These are phyloP conservation scores for Parasteatoda tepidariorum DNA, from an alignment of 1,140 invertebrate genomes.

Conservation along the genomic window DNA sequence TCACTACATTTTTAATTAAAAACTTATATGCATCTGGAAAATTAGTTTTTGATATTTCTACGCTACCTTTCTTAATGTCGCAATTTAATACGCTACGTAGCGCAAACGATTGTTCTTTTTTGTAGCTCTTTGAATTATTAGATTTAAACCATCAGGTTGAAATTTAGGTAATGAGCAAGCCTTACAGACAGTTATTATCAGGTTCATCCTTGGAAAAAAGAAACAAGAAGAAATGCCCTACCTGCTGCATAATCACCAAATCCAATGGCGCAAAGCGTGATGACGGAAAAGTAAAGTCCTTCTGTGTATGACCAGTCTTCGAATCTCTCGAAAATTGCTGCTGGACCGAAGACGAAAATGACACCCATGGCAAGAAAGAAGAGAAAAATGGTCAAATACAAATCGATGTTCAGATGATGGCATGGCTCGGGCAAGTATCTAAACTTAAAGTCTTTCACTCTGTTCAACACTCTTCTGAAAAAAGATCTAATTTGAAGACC, in stretches of 20 bases:
- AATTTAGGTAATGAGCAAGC: too few species aligned
- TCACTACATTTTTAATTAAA: too few species aligned
- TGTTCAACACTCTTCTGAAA: slow-evolving; percentile 52
- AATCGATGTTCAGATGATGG: neutral
- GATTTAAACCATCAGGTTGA: too few species aligned
- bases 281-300: slow-evolving; percentile 90
- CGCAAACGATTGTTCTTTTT: too few species aligned
- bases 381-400: slow-evolving; percentile 79
- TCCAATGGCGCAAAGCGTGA: slow-evolving; percentile 92
- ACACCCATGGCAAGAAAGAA: slow-evolving; percentile 69
- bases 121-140: too few species aligned
- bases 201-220: too few species aligned
- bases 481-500: slow-evolving; percentile 60
- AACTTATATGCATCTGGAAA: too few species aligned
- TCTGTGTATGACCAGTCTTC: slow-evolving; percentile 92
- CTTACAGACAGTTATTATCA: too few species aligned
- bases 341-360: slow-evolving; percentile 87
- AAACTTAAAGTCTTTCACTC: slow-evolving; percentile 4
- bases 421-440: neutral
- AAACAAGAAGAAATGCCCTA: too few species aligned
- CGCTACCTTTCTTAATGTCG: too few species aligned
- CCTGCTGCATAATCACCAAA: slow-evolving; percentile 93
- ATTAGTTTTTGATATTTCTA: too few species aligned
- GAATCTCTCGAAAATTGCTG: slow-evolving; percentile 90
- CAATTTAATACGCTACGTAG: too few species aligned